A percentile compares a stretch with the other conserved stretches of the same genome.
Conservation (phyloP, 2,113 vertebrate genomes). For the Planiliza haematocheilus region DNA sequence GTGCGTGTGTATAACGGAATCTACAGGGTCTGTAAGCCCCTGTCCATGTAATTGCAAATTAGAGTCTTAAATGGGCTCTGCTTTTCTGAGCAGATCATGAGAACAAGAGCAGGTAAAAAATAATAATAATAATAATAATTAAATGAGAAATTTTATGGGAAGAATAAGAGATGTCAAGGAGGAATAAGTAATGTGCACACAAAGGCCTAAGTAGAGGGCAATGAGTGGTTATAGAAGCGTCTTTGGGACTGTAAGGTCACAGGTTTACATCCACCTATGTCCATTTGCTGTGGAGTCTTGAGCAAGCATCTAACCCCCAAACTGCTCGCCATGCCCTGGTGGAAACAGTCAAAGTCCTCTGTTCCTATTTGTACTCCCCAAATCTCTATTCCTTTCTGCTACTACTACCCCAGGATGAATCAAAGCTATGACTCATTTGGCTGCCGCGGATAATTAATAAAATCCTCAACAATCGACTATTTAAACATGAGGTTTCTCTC, state of each 20-base stretch:
- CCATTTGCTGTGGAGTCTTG: too few relatives aligned
- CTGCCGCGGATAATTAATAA: slow-evolving; percentile 24
- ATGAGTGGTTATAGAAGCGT: too few relatives aligned
- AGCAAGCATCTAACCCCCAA: too few relatives aligned
- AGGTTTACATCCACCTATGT: too few relatives aligned
- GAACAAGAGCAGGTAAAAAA: slow-evolving; percentile 8
- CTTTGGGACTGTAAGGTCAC: too few relatives aligned
- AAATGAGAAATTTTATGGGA: background rate
- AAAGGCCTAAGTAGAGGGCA: background rate
- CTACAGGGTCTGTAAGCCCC: slow-evolving; percentile 52
- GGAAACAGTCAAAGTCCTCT: background rate
- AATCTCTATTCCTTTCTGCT: background rate
- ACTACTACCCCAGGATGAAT: background rate
- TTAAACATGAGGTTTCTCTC: slow-evolving; percentile 25
- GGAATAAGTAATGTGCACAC: background rate
- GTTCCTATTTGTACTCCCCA: background rate
- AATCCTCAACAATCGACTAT: slow-evolving; percentile 3
- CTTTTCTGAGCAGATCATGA: slow-evolving; percentile 43
- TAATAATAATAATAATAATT: background rate
- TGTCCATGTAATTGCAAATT: slow-evolving; percentile 76
- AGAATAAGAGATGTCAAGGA: background rate
- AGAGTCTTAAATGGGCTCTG: slow-evolving; percentile 69
- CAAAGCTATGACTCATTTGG: background rate
- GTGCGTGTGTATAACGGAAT: slow-evolving; percentile 26
- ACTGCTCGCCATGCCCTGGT: too few relatives aligned